Conservation (phyloP, 2,888 invertebrate species). For the Pseudococcus longispinus region DNA sequence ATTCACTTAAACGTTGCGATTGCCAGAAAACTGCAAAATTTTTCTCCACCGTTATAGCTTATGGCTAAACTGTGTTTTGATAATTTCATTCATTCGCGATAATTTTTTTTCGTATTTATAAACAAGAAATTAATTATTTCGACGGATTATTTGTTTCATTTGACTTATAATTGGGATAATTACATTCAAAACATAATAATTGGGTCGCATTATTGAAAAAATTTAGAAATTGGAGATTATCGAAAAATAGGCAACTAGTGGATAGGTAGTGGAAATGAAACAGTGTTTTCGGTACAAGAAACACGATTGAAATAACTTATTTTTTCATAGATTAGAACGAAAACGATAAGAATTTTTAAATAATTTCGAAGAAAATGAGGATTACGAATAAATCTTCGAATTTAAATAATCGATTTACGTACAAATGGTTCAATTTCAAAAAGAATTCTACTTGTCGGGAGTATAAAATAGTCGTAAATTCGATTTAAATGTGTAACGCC, state of each 20-base stretch:
- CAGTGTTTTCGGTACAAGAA: neutral
- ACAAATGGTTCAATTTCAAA: neutral
- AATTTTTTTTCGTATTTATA: neutral
- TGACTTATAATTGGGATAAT: neutral
- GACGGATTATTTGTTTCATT: neutral
- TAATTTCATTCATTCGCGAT: no score
- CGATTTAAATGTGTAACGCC: neutral
- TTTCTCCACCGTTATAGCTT: neutral
- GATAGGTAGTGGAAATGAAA: neutral
- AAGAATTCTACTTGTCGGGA: neutral
- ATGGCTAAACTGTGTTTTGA: neutral
- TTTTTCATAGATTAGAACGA: neutral
- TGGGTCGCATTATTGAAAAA: neutral
- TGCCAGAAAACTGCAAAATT: neutral
- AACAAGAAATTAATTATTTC: neutral
- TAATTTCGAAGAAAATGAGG: neutral
- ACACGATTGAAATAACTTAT: neutral
- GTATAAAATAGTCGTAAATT: neutral
- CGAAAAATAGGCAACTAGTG: neutral
- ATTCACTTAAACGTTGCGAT: neutral
- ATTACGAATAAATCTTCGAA: neutral
- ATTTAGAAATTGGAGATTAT: neutral
- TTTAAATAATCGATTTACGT: neutral
- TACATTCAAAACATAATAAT: neutral
- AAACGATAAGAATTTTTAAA: no score